A percentile compares a stretch with the other conserved stretches of the same genome.
Conservation (phyloP, 2,888 invertebrate species). For the Rhagonycha lutea region DNA sequence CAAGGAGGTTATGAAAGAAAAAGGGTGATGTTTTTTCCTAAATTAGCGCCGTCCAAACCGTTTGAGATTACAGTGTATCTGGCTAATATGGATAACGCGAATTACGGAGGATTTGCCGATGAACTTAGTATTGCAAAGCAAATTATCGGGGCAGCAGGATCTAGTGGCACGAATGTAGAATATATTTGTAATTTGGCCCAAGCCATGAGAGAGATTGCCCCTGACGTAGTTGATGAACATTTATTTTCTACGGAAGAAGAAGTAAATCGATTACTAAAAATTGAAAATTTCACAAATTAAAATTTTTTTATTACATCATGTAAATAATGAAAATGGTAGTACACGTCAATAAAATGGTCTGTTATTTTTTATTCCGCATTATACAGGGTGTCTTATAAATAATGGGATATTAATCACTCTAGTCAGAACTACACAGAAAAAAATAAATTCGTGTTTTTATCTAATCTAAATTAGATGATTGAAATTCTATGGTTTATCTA, state of each 20-base stretch:
- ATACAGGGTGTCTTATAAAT: too few species aligned
- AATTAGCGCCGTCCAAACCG: conserved; percentile 55
- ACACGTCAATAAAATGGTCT: neutral
- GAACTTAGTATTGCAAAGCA: conserved; percentile 79
- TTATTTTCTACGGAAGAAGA: conserved; percentile 71
- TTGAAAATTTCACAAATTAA: neutral
- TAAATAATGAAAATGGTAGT: neutral
- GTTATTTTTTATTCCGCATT: too few species aligned
- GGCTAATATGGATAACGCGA: conserved; percentile 77
- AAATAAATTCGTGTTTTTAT: too few species aligned
- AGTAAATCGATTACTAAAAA: conserved; percentile 52
- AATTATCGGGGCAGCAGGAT: conserved; percentile 73
- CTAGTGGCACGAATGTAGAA: conserved; percentile 89
- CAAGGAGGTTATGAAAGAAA: conserved; percentile 87
- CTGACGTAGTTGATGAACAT: conserved; percentile 75
- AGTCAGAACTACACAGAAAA: too few species aligned
- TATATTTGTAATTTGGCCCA: conserved; percentile 85
- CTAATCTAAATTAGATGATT: too few species aligned
- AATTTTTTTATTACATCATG: neutral
- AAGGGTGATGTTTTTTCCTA: conserved; percentile 74
- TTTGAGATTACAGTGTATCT: conserved; percentile 80
- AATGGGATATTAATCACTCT: too few species aligned
- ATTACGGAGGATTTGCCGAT: conserved; percentile 72
- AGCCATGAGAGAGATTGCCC: conserved; percentile 76
- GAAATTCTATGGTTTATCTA: too few species aligned